These are phyloP conservation scores for Penaeus vannamei DNA, from an alignment of 1,140 invertebrate genomes.

Conservation along the genomic window DNA sequence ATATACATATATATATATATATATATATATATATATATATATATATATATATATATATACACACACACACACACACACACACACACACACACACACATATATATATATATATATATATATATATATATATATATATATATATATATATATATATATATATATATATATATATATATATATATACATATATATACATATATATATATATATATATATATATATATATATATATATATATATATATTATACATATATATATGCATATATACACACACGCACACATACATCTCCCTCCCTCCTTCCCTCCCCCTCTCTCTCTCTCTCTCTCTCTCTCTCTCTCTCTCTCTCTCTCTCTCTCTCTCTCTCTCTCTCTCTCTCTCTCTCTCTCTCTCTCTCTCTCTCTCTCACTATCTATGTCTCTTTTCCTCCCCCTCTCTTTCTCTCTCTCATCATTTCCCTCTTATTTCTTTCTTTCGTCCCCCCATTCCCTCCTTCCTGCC, in stretches of 20 bases:
- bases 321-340: background rate
- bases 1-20: constrained; percentile 27
- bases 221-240: constrained; percentile 20
- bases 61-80: no score
- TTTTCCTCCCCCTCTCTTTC: background rate
- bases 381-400: constrained; percentile 4
- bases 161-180: background rate
- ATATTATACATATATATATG: constrained; percentile 26
- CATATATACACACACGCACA: background rate
- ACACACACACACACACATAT: background rate
- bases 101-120: background rate
- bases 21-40: background rate
- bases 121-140: background rate
- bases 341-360: background rate
- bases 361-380: constrained; percentile 32
- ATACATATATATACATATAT: no score
- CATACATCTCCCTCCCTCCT: background rate
- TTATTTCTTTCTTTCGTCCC: background rate
- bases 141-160: background rate
- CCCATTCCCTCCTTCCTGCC: constrained; percentile 2
- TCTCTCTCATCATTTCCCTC: background rate
- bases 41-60: background rate
- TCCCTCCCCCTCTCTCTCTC: background rate
- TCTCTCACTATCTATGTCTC: constrained; percentile 13
- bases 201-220: no score